phyloP scores from a whole-genome alignment of 2,888 invertebrate genomes.

The Dynastes tityus region DNA sequence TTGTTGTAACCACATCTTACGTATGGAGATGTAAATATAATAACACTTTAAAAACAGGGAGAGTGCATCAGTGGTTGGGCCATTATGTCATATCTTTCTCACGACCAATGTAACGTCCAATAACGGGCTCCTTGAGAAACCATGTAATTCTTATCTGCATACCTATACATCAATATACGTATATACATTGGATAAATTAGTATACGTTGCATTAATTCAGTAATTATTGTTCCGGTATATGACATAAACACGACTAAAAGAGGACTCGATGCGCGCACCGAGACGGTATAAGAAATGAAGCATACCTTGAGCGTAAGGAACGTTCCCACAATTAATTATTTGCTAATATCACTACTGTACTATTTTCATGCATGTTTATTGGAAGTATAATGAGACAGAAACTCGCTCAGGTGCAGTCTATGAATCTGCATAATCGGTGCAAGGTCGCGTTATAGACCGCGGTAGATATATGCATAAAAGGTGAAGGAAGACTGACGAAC shows the following conservation, averaged over 20 bases:
- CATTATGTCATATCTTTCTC: conserved; percentile 43
- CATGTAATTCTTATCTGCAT: conserved; percentile 29
- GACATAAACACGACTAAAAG: conserved; percentile 9
- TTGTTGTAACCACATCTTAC: background rate
- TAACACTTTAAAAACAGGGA: background rate
- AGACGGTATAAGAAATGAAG: conserved; percentile 9
- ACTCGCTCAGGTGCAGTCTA: conserved; percentile 21
- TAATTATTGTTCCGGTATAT: conserved; percentile 45
- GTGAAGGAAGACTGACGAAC: background rate
- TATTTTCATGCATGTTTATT: conserved; percentile 24
- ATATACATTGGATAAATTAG: conserved; percentile 28
- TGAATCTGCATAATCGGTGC: conserved; percentile 38
- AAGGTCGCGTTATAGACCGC: conserved; percentile 39
- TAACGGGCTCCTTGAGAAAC: conserved; percentile 31
- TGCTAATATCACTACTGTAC: conserved; percentile 33
- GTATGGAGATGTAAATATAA: background rate
- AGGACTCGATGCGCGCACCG: background rate
- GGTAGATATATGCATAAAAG: background rate
- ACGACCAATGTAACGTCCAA: conserved; percentile 37
- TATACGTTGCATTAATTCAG: conserved; percentile 9
- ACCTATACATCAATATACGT: conserved; percentile 6
- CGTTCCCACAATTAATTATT: conserved; percentile 41
- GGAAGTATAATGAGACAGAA: conserved; percentile 20
- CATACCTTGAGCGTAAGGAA: background rate
- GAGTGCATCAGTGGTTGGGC: background rate